Evolutionary conservation across 2,113 vertebrate species (phyloP).

Genomic region (Paramormyrops kingsleyae): DNA sequence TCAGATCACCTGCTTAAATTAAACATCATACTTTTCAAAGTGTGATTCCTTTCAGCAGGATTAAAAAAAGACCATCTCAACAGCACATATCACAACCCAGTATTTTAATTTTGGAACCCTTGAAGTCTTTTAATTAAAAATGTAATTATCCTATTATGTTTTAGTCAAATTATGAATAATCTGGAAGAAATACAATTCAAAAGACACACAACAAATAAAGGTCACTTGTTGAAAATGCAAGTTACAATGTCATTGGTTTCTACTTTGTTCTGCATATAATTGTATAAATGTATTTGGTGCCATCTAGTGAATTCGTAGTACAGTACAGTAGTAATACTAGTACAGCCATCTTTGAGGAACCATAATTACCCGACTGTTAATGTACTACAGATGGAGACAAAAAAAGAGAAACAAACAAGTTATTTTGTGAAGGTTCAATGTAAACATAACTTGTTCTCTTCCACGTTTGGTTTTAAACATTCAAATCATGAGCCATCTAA

Average conservation of each 20-base stretch:
- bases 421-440: background rate
- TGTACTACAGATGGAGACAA: background rate
- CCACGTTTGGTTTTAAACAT: background rate
- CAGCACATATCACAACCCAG: background rate
- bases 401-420: background rate
- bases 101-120: background rate
- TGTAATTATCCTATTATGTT: background rate
- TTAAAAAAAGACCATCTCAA: background rate
- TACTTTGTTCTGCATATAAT: background rate
- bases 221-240: background rate
- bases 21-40: background rate
- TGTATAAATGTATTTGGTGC: slow-evolving; percentile 11
- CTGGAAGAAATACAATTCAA: background rate
- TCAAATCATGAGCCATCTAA: background rate
- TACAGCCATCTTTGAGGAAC: background rate
- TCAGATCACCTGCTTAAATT: background rate
- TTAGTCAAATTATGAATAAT: background rate
- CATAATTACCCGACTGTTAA: background rate
- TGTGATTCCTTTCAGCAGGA: background rate
- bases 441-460: background rate
- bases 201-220: background rate
- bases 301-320: background rate
- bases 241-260: background rate
- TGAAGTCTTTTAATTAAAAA: background rate
- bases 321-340: background rate